Conservation (phyloP, 2,113 vertebrate species). For the Clarias magur region DNA sequence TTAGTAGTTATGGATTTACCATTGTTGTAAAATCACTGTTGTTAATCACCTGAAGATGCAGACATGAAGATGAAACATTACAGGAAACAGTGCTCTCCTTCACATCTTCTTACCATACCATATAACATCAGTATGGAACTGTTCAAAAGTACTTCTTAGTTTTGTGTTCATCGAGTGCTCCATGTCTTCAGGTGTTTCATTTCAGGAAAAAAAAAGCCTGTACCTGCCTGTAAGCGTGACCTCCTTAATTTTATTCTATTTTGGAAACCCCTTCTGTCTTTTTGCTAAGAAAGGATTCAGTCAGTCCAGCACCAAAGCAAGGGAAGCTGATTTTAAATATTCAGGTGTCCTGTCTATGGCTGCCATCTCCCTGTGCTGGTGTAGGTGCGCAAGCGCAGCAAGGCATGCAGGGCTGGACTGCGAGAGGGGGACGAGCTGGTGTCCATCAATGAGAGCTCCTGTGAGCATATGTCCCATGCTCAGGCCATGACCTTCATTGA, state of each 20-base stretch:
- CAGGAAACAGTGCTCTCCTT: neutral
- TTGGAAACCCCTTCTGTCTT: neutral
- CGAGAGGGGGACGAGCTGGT: slow-evolving; percentile 88
- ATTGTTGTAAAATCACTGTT: neutral
- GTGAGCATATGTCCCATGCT: slow-evolving; percentile 86
- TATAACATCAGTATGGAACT: neutral
- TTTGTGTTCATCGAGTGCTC: neutral
- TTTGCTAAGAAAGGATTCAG: neutral
- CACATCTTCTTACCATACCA: neutral
- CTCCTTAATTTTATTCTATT: neutral
- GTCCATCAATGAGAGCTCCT: slow-evolving; percentile 89
- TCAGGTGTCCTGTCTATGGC: neutral
- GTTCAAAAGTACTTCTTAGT: neutral
- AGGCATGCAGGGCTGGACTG: slow-evolving; percentile 91
- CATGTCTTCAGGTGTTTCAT: neutral
- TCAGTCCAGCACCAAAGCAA: neutral
- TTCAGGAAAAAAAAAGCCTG: neutral
- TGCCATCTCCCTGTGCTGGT: slow-evolving; percentile 23
- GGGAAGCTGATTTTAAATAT: neutral
- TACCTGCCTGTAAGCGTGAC: neutral
- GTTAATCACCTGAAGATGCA: neutral
- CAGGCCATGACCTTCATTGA: slow-evolving; percentile 94
- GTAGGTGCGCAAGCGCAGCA: slow-evolving; percentile 96
- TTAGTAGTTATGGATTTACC: neutral
- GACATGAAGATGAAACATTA: no score